These are phyloP conservation scores for Axea sp. DNA, from an alignment of 2,888 invertebrate species.

Conservation along the genomic window DNA sequence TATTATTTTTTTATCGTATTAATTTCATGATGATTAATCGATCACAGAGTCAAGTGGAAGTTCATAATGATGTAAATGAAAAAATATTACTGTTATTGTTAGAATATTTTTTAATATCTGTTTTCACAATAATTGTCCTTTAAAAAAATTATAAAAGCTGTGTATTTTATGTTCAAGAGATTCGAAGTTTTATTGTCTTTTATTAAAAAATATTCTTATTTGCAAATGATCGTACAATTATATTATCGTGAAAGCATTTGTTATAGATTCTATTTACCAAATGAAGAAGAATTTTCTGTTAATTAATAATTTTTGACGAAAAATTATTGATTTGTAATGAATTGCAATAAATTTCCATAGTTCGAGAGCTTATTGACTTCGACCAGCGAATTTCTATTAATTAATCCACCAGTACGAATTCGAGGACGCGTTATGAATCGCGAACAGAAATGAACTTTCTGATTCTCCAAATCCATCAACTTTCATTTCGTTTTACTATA, in stretches of 20 bases:
- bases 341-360: constrained; percentile 24
- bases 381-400: constrained; percentile 28
- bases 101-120: constrained; percentile 1
- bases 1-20: constrained; percentile 2
- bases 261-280: no score
- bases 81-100: constrained; percentile 13
- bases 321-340: constrained; percentile 37
- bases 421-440: constrained; percentile 9
- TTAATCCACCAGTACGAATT: constrained; percentile 10
- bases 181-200: constrained; percentile 1
- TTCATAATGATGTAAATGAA: neutral
- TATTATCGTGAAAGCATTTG: no score
- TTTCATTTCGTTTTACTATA: neutral
- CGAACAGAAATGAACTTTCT: constrained; percentile 4
- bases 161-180: constrained; percentile 1
- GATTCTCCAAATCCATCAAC: neutral
- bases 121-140: no score
- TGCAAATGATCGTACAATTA: constrained; percentile 13
- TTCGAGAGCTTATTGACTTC: constrained; percentile 15
- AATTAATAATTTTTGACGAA: constrained; percentile 23
- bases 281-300: no score
- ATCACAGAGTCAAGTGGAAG: constrained; percentile 12
- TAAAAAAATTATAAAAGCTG: no score
- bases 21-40: constrained; percentile 11
- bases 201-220: constrained; percentile 15